Conservation (phyloP, 2,113 vertebrate genomes). For the Mastomys coucha region DNA sequence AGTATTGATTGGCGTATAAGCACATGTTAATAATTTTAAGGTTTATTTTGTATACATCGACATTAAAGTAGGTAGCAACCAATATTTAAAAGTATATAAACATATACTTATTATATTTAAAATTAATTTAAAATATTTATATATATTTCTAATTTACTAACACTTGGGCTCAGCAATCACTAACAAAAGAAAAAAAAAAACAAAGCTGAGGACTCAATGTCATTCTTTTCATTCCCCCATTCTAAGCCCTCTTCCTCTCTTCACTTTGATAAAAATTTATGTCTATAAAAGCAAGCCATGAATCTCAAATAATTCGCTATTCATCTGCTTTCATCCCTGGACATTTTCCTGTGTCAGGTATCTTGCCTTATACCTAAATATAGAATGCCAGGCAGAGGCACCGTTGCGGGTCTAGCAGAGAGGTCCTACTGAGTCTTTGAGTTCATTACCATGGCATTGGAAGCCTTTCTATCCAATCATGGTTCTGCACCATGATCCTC, state of each 20-base stretch:
- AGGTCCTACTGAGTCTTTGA: not conserved
- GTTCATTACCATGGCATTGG: no score
- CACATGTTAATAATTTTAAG: not conserved
- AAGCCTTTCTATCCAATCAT: not conserved
- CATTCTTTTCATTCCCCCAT: accelerated
- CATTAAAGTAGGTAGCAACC: not conserved
- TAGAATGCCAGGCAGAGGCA: not conserved
- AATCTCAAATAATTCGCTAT: not conserved
- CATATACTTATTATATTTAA: not conserved
- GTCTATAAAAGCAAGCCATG: not conserved
- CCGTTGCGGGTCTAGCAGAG: not conserved
- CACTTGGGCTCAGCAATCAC: not conserved
- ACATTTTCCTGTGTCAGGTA: not conserved
- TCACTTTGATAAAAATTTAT: not conserved
- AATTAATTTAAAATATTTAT: not conserved
- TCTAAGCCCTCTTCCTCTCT: not conserved
- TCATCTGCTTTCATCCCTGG: not conserved
- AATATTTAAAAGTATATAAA: not conserved
- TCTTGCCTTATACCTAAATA: not conserved
- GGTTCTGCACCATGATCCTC: not conserved
- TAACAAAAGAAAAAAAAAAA: not conserved
- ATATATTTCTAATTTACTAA: not conserved
- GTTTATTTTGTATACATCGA: accelerated
- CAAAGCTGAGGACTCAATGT: not conserved
- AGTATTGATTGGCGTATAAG: not conserved